These are phyloP conservation scores for Cylloceria caligata DNA, from an alignment of 2,888 invertebrate species.

Conservation along the genomic window DNA sequence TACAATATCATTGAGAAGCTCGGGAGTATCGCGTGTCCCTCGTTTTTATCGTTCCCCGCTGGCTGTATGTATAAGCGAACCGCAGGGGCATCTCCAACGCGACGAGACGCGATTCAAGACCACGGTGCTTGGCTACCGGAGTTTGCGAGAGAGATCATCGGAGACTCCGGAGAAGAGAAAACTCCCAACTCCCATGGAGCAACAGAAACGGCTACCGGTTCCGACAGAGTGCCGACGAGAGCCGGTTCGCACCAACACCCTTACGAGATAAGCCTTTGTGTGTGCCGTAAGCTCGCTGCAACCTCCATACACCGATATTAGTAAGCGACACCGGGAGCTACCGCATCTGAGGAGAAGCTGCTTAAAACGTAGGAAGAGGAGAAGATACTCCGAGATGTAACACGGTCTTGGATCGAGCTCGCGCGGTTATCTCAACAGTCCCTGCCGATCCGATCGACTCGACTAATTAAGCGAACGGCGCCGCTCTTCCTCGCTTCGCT, in stretches of 20 bases:
- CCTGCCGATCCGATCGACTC: conserved; percentile 35
- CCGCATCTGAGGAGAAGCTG: background rate
- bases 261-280: conserved; percentile 23
- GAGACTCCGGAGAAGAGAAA: background rate
- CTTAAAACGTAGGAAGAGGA: conserved; percentile 18
- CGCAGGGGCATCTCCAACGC: conserved; percentile 15
- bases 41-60: conserved; percentile 28
- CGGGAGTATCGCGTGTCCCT: conserved; percentile 42
- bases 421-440: conserved; percentile 42
- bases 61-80: conserved; percentile 11
- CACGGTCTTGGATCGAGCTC: conserved; percentile 14
- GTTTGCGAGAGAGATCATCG: conserved; percentile 38
- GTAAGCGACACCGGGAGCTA: background rate
- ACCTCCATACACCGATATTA: conserved; percentile 1
- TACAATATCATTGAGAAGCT: conserved; percentile 34
- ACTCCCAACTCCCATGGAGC: background rate
- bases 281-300: conserved; percentile 9
- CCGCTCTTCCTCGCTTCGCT: conserved; percentile 27
- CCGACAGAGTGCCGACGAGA: conserved; percentile 39
- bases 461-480: conserved; percentile 59
- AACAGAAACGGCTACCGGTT: conserved; percentile 67
- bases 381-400: background rate
- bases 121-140: conserved; percentile 45
- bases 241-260: conserved; percentile 66
- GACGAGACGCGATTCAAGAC: conserved; percentile 15